Evolutionary conservation across 1,140 invertebrate species (phyloP), one percentile per base, ranked within the genome.

Genomic region (Zaprionus lachaisei): DNA sequence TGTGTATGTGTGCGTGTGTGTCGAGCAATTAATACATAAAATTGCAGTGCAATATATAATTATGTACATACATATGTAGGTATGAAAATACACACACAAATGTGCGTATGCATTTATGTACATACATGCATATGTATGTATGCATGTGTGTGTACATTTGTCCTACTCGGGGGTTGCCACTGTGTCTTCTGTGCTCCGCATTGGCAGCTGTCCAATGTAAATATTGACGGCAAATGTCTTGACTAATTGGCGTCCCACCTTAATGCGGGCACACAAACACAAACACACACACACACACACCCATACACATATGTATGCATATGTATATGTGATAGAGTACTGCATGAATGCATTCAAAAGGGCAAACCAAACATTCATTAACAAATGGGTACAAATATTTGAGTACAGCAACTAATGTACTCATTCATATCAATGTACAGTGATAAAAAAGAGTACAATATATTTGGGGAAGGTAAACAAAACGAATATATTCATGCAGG

Each of bases 201-300:
- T 70, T 75, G 79, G 79, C 79, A 81, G 73, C 79, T 81, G 79
- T 81, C 65, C 20, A 77, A 68, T 66, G 81, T 78, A 72, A 78
- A 78, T 78, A 75, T 81, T 85, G 69, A 81, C 58, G 62, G 24
- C 54, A 34, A 49, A 26, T 67, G 64, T 47, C 54, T 65, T 49
- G 14, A 49, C 49, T 67, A 77, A 77, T 83, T 82, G 69, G 37
- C 49, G 69, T n/a, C 71, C 57, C 14, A 20, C 47, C 47, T 51
- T 51, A 24, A 14, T 51, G 17, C 47, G 22, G 20, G 22, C 11
- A 51, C 47, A 22, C 47, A 22, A 5, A 14, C 47, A 51, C 47
- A 51, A 28, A 17, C 11, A 28, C 51, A 44, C 17, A 22, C 2
- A 47, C n/a, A 14, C 15, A 17, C 11, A 22, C 17, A 14, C 5